Base-by-base conservation (phyloP, 23 tunicate genomes). In the Diplosoma virens region DNA sequence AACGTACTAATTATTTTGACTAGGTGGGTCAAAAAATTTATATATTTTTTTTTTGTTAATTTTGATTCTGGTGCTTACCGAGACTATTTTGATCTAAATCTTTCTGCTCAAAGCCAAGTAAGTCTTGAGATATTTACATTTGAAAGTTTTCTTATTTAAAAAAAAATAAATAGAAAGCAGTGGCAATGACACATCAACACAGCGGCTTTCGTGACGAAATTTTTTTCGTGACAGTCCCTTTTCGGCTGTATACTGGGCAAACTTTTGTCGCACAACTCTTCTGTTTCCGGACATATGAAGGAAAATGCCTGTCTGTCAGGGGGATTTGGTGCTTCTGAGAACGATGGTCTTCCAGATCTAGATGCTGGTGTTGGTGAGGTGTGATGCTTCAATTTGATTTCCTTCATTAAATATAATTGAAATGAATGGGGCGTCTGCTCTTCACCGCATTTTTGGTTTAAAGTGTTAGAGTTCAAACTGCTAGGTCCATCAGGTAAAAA, bases 261-360 rank as follows among this genome's bases (percentile, higher is more conserved):
- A 37, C 35, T 41, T 25, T 70, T 36, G 76, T 70, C 17, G 61
- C 23, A 37, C 35, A 25, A 6, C 18, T 41, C 61, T 70, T 70
- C 76, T 70, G 36, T 70, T 35, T 18, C 17, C 23, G 61, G 14
- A 70, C 30, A 70, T 22, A 25, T 11, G 9, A 37, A 36, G 61
- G 76, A 23, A 70, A 70, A 70, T 70, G 61, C 23, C 76, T 70
- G 9, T 35, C 76, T 23, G 76, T 70, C 55, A 70, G 56, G 5
- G 23, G 76, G 4, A 65, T 9, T n/a, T 35, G 35, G 56, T 70
- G 56, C 20, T 35, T 28, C 33, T 31, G 56, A 3, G 17, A 5
- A 11, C 7, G 30, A 25, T 41, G 76, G 76, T 31, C 61, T n/a
- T 37, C 76, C 76, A 35, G 56, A 27, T 70, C 56, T 35, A 25